phyloP scores from a whole-genome alignment of 2,888 invertebrate genomes.

The Coremacera marginata region DNA sequence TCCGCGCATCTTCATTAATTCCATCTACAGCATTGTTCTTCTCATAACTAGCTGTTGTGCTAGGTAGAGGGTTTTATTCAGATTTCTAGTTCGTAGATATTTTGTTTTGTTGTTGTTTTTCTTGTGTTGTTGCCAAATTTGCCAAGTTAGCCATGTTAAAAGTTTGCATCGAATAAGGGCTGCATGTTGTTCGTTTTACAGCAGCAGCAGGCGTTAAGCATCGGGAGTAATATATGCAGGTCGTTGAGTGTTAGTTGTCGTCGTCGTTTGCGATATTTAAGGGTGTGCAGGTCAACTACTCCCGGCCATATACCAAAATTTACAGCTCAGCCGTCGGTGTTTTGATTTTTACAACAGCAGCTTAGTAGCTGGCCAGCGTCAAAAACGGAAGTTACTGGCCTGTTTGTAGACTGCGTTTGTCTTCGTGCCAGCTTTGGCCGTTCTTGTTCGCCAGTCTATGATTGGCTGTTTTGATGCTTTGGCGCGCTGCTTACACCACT shows the following conservation, averaged over 20 bases:
- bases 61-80: slow-evolving; percentile 12
- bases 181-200: slow-evolving; percentile 7
- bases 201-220: neutral
- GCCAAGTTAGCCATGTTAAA: slow-evolving; percentile 13
- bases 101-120: slow-evolving; percentile 7
- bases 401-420: neutral
- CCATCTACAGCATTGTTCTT: neutral
- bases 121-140: slow-evolving; percentile 7
- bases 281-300: too few species aligned
- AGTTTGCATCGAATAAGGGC: slow-evolving; percentile 12
- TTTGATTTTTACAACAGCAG: neutral
- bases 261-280: too few species aligned
- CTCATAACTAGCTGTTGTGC: neutral
- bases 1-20: neutral
- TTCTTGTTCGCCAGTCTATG: neutral
- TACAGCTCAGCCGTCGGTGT: neutral
- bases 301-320: too few species aligned
- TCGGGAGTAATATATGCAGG: neutral
- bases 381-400: neutral
- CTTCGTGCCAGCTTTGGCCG: neutral
- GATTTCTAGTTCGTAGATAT: slow-evolving; percentile 4
- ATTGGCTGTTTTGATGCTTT: neutral
- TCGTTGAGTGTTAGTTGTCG: slow-evolving; percentile 18
- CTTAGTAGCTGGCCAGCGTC: neutral
- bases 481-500: neutral